phyloP scores from a whole-genome alignment of 2,113 vertebrate genomes.

The Rhinolophus sinicus region DNA sequence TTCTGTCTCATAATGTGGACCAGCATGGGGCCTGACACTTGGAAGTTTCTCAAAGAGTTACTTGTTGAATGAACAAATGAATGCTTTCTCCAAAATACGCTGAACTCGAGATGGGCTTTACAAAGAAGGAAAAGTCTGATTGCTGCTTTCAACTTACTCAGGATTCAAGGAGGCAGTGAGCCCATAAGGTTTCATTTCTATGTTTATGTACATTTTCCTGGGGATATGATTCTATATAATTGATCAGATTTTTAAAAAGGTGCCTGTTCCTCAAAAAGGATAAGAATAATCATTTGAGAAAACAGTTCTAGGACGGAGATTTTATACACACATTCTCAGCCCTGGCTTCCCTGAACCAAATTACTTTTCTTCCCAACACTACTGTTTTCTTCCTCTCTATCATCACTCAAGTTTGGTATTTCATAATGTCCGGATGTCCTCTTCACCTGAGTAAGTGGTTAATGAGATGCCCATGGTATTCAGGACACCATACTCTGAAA shows the following conservation, averaged over 20 bases:
- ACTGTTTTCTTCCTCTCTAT: neutral
- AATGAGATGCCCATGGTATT: neutral
- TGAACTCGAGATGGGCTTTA: slow-evolving; percentile 37
- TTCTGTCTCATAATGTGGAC: slow-evolving; percentile 58
- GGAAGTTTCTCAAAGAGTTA: slow-evolving; percentile 74
- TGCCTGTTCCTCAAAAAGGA: neutral
- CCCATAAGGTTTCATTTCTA: neutral
- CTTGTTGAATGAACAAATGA: slow-evolving; percentile 74
- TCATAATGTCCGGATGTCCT: neutral
- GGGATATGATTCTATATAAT: neutral
- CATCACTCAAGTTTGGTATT: neutral
- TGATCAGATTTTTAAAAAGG: neutral
- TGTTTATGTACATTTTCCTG: neutral
- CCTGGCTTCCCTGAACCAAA: slow-evolving; percentile 2
- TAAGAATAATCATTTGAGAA: neutral
- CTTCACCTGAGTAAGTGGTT: neutral
- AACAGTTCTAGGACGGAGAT: neutral
- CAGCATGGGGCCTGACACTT: slow-evolving; percentile 72
- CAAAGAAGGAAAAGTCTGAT: slow-evolving; percentile 46
- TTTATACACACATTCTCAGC: neutral
- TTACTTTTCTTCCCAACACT: neutral
- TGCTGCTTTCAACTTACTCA: neutral
- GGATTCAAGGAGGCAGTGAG: neutral
- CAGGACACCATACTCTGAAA: neutral
- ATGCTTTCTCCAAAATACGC: slow-evolving; percentile 64